Base-by-base conservation (phyloP, 2,113 vertebrate species). In the Sorex araneus region DNA sequence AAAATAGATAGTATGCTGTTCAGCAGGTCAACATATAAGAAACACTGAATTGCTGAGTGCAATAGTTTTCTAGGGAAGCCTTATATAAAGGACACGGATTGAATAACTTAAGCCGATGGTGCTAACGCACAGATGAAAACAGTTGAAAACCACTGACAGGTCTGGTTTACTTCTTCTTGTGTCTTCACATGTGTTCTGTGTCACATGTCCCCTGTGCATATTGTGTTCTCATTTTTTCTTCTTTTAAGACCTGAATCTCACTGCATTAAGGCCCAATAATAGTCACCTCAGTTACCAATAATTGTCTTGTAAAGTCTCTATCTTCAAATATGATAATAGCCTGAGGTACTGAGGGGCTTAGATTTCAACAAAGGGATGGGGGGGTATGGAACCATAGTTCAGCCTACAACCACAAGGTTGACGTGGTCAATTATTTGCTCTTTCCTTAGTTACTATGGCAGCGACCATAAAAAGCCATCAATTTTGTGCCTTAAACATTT, bases 1-100 rank as follows among this genome's bases (percentile, higher is more conserved):
- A 50, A 76, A 76, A n/a, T 7, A 50, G 47, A 2, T 27, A 87
- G 70, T 45, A 11, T 63, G 64, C 19, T 47, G n/a, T 84, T 82
- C 11, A 69, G 23, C 30, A 69, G 28, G 16, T 50, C 66, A 89
- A 82, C 82, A 91, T 78, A 83, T 16, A 80, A 81, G 67, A 94
- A 32, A 32, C 16, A 30, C 12, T 91, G 66, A 63, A 74, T 3
- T 70, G 23, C 40, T 40, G 86, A 78, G 16, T 77, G 1, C 60
- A 50, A 66, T 47, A 54, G 36, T 83, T 67, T 74, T 57, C 6
- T 45, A 73, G 19, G 28, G 30, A 13, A 69, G 3, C 34, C 32
- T 34, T 74, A 67, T 73, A 50, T 9, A 77, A 78, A 79, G 40
- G 34, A 45, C 19, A 75, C 13, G 83, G 19, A 60, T 28, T 67